Base-by-base conservation (phyloP, 2,113 vertebrate genomes). In the Syngnathus floridae region DNA sequence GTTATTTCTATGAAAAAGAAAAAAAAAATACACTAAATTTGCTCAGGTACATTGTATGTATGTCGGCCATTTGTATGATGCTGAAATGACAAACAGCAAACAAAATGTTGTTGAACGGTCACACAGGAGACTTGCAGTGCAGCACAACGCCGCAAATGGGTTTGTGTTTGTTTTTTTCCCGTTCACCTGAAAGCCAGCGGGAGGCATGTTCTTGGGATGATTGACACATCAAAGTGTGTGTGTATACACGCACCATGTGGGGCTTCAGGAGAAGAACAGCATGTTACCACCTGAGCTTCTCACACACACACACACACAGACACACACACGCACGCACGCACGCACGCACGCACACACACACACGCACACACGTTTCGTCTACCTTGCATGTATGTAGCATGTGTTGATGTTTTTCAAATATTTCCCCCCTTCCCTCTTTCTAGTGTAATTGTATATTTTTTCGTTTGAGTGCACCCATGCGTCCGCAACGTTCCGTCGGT, bases 211-310 rank as follows among this genome's bases (percentile, higher is more conserved):
- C 36, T 77, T 67, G 62, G 0, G 45, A 60, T 87, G 86, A 86
- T 59, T 84, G 81, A 83, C 84, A 82, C 80, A 80, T 80, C 62
- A 84, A 87, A 82, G 83, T 58, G 0, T 21, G n/a, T 4, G 21
- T 8, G 7, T n/a, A 51, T 19, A 51, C 48, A 51, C 48, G n/a
- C 19, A 51, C 38, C 37, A n/a, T 13, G 58, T 21, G 37, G 58
- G 37, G n/a, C 61, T 71, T 67, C 57, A 73, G 56, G 61, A 7
- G 40, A 62, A 11, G 31, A 69, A 9, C 70, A 66, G 67, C 58
- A 3, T 66, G 67, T 73, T 67, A 78, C 73, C 67, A 72, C 78
- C 75, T 71, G 71, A 70, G 67, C 57, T 17, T 12, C 51, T 54
- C 21, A 22, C n/a, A 51, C 2, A 12, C 5, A 4, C 4, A 4